Base-by-base conservation (phyloP, 2,888 invertebrate genomes). In the Hydraecia micacea region DNA sequence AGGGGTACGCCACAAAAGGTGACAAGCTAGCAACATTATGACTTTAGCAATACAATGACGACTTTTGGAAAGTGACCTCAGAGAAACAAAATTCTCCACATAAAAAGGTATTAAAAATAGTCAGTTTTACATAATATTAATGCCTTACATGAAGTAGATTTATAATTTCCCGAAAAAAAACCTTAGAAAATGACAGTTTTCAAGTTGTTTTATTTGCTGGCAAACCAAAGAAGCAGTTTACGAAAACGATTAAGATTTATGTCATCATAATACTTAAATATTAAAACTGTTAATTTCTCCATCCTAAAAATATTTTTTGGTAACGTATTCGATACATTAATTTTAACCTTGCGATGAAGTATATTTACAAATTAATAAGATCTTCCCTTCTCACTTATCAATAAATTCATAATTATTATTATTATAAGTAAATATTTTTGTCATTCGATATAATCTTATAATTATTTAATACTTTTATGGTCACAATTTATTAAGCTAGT, bases 91-190 rank as follows among this genome's bases (percentile, higher is more conserved):
- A 42, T 11, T 66, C 80, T 32, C 52, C 55, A 82, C 79, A 79
- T 87, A 85, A 85, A 85, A 78, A 81, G 77, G 79, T 88, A 87
- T 83, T 87, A 85, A 88, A 86, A 87, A 87, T 87, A 87, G 77
- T 80, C 65, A 84, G 83, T 78, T 85, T 85, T 80, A 85, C 68
- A 75, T 78, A 65, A 55, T 70, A 77, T 68, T 79, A 75, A 74
- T 75, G 77, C 36, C 73, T 80, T 75, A 80, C 49, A 71, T 52
- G 73, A 80, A 72, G 75, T 75, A 73, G 28, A 55, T 83, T 67
- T 15, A 67, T 70, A 49, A 62, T 68, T 74, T 62, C 1, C 42
- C 25, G 36, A 75, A 75, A 75, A 68, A 68, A 66, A 73, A 32
- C 25, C 15, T 42, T 42, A 21, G 42, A 52, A 73, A 83, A 86